phyloP scores from a whole-genome alignment of 2,113 vertebrate genomes.

The Mormoops blainvillei region DNA sequence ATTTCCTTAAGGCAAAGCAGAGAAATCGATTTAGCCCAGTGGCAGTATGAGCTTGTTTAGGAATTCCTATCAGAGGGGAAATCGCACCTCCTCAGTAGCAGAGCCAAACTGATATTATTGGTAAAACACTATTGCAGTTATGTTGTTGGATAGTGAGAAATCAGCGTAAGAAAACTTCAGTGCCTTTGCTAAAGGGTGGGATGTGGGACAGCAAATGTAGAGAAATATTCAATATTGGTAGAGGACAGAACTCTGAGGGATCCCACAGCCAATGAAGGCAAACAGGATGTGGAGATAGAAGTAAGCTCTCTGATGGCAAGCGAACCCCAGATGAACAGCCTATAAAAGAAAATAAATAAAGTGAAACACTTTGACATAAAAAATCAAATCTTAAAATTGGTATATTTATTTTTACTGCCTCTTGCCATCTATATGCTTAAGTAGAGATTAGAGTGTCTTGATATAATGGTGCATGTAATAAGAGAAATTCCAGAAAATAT shows the following conservation, averaged over 20 bases:
- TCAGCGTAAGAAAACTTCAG: too few relatives aligned
- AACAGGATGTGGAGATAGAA: too few relatives aligned
- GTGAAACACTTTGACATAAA: background rate
- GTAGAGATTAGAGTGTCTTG: background rate
- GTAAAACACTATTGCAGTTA: background rate
- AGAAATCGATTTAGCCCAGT: background rate
- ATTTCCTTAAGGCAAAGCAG: background rate
- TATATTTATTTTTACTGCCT: background rate
- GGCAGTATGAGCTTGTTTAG: background rate
- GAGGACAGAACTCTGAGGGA: too few relatives aligned
- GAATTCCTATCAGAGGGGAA: background rate
- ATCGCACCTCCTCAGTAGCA: background rate
- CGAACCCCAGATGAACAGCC: too few relatives aligned
- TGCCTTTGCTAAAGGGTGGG: too few relatives aligned
- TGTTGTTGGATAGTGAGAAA: too few relatives aligned
- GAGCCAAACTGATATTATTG: background rate
- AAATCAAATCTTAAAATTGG: background rate
- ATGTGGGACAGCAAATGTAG: too few relatives aligned
- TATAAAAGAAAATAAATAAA: background rate
- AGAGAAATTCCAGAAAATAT: background rate
- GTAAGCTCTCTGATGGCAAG: too few relatives aligned
- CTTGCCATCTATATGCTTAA: background rate
- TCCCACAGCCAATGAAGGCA: too few relatives aligned
- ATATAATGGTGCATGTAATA: background rate
- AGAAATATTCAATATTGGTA: too few relatives aligned